Base-by-base conservation (phyloP, 35 echinoderm and acorn worm genomes). In the Heliocidaris erythrogramma region DNA sequence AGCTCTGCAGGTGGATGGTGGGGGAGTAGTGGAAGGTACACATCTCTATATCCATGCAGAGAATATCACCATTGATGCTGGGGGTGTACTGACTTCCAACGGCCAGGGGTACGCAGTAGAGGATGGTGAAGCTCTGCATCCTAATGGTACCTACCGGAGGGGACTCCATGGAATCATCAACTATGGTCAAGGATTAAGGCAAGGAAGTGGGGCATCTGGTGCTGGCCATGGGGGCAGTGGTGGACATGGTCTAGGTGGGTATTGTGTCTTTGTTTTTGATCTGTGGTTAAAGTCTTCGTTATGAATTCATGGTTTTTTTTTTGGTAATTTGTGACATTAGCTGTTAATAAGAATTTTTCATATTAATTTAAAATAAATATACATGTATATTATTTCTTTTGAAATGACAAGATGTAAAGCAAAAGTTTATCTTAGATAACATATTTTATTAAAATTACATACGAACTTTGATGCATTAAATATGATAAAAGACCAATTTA, bases 131-230 rank as follows among this genome's bases (percentile, higher is more conserved):
- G 86, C 94, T 52, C 91, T 56, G 12, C 65, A 97, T 85, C 93
- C 97, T 21, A 95, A 98, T 95, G 97, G 97, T 13, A 97, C 92
- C 60, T 94, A 42, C 30, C 13, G 96, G 30, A 69, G 59, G 52
- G 97, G 97, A 30, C 95, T 96, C 11, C 97, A 98, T 96, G 97
- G 97, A 31, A 92, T 98, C 32, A 98, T 98, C 94, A 98, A 98
- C 91, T 94, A 85, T 94, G 97, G 97, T 17, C 53, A 96, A 27
- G 97, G 97, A 48, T 94, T 96, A 13, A 52, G 93, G 92, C 88
- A 95, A 31, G 32, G 11, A 49, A 94, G 94, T 24, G 35, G 93
- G 35, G 30, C 86, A 2, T 97, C 96, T 30, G 97, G 97, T 59
- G 97, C 94, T 59, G 97, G 97, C 0, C 97, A 98, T 95, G 96